Evolutionary conservation across 1,140 invertebrate species (phyloP).

Genomic region (Teleogryllus occipitalis): DNA sequence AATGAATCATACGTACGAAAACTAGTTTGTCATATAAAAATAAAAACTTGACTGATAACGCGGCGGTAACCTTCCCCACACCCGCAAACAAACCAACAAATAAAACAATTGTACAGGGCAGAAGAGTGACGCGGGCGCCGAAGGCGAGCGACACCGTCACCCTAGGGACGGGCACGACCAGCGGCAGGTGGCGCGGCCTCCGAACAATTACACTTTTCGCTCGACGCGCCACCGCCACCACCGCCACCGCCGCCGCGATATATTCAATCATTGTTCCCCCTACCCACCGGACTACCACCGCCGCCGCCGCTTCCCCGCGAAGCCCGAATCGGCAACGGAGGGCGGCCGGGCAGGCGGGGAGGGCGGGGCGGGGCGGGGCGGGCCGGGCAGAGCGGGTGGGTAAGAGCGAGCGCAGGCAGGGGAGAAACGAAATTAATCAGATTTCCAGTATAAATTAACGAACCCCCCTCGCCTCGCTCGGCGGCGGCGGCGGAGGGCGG

Average conservation of each 20-base stretch:
- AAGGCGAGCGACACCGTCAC: no score
- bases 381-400: background rate
- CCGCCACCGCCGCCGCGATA: background rate
- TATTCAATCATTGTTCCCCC: background rate
- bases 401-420: background rate
- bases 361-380: no score
- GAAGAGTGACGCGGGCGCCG: no score
- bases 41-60: no score
- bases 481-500: no score
- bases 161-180: no score
- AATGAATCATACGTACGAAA: no score
- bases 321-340: background rate
- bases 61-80: no score
- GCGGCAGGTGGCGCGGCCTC: no score
- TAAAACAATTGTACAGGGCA: no score
- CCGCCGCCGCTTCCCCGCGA: background rate
- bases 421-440: slow-evolving; percentile 4
- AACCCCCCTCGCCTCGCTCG: background rate
- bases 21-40: no score
- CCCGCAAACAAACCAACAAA: no score
- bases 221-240: background rate
- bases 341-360: background rate
- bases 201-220: background rate
- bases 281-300: background rate
- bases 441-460: background rate